Conservation (phyloP, 2,888 invertebrate species). For the Drosophila acutilabella region DNA sequence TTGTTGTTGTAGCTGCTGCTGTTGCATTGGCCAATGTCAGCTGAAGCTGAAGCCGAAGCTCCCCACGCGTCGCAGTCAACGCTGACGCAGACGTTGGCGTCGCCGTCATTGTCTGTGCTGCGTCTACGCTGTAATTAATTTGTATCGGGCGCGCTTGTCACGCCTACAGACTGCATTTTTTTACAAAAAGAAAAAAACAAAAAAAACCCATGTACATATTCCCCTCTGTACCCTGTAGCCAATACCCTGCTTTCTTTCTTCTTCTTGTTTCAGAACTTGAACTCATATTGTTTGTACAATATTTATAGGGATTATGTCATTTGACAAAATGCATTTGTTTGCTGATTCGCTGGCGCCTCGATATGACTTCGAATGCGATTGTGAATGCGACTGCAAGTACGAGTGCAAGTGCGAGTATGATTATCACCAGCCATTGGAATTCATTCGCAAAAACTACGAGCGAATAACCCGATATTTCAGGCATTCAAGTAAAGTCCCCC, state of each 20-base stretch:
- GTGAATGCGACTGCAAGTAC: neutral
- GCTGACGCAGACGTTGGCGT: constrained; percentile 1
- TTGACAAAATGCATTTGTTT: constrained; percentile 62
- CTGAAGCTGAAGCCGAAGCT: constrained; percentile 16
- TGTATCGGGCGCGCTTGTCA: constrained; percentile 59
- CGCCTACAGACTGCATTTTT: constrained; percentile 47
- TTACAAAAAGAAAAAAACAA: constrained; percentile 3
- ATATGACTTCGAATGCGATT: constrained; percentile 6
- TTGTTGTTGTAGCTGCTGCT: neutral
- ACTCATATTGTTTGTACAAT: constrained; percentile 52
- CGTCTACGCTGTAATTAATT: constrained; percentile 70
- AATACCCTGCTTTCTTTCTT: neutral
- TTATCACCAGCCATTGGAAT: constrained; percentile 9
- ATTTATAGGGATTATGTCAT: constrained; percentile 73
- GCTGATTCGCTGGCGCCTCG: constrained; percentile 47
- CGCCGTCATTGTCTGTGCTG: constrained; percentile 46
- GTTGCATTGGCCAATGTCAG: constrained; percentile 45
- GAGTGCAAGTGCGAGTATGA: neutral
- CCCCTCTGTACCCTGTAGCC: neutral
- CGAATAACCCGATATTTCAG: constrained; percentile 5
- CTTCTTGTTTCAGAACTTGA: constrained; percentile 37
- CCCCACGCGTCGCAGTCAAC: constrained; percentile 35
- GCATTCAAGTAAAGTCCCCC: neutral
- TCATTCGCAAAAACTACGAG: constrained; percentile 10
- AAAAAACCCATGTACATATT: neutral